phyloP scores from a whole-genome alignment of 2,797 vertebrate species.

The Darevskia mixta region DNA sequence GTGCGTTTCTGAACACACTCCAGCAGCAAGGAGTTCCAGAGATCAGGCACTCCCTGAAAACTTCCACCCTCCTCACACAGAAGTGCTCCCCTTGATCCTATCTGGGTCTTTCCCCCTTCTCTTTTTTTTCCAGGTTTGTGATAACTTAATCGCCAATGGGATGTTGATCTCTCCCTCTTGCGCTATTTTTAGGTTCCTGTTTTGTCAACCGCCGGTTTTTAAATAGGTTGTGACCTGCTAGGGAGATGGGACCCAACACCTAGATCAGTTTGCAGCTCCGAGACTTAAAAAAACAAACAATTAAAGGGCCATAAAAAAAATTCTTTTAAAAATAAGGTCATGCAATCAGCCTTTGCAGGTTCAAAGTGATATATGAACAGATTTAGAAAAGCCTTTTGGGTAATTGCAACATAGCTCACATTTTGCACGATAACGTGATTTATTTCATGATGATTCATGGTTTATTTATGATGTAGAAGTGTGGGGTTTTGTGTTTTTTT shows the following conservation, averaged over 20 bases:
- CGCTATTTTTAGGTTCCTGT: not conserved
- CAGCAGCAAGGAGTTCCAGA: not conserved
- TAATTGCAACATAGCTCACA: not conserved
- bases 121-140: not conserved
- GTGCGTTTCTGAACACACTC: not conserved
- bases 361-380: not conserved
- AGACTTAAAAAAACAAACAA: not conserved
- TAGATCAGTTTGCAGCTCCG: not conserved
- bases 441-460: not conserved
- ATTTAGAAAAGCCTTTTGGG: not conserved
- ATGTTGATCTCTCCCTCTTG: not conserved
- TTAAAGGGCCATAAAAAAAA: not conserved
- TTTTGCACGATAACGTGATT: not conserved
- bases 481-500: not conserved
- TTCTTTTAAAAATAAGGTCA: not conserved
- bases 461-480: not conserved
- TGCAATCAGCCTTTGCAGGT: not conserved
- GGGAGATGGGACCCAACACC: not conserved
- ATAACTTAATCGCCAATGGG: not conserved
- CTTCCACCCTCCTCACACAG: no score
- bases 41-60: not conserved
- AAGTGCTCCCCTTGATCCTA: not conserved
- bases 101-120: no score
- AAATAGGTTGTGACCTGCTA: not conserved
- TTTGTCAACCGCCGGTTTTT: not conserved